Evolutionary conservation across 2,113 vertebrate species (phyloP), one percentile per base, ranked within the genome.

Genomic region (Gasterosteus nipponicus): DNA sequence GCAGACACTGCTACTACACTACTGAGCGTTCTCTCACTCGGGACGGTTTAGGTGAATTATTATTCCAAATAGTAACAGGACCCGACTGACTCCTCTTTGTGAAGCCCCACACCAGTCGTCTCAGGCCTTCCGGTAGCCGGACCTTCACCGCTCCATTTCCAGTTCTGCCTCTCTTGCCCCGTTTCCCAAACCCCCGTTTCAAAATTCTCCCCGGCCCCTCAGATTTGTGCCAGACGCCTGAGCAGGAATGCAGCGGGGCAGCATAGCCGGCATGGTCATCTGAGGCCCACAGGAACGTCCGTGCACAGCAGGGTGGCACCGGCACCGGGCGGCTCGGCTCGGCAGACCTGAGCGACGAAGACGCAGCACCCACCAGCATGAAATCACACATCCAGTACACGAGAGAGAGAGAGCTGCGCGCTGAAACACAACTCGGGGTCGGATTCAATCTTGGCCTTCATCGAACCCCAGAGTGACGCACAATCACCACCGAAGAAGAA

Each of bases 381-480:
- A 85, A 86, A 81, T 74, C 79, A 7, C 51, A 69, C 73, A 53
- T 78, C 58, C 18, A 47, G 68, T 75, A 77, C 86, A 81, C 77
- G 84, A 67, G 70, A 84, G 31, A 73, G 38, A 76, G 68, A 53
- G 64, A 78, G 79, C 66, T n/a, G 64, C 26, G 61, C 56, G 31
- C 33, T 0, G 65, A 69, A 63, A 63, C 78, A 33, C 19, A n/a
- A 59, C 70, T 56, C 58, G 14, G 69, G 65, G 81, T 80, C 66
- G 70, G 59, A 76, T 73, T 60, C 75, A 83, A 75, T 10, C 5
- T 5, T 77, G 71, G 11, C 69, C 80, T 35, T 38, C 51, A 82
- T 33, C 60, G 12, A 82, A 90, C 63, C 76, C 70, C 57, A 70
- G 58, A 86, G 78, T 78, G 76, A 72, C 73, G 71, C 70, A 56